Evolutionary conservation across 1,140 invertebrate species (phyloP), one percentile per base, ranked within the genome.

Genomic region (Chionoecetes opilio): DNA sequence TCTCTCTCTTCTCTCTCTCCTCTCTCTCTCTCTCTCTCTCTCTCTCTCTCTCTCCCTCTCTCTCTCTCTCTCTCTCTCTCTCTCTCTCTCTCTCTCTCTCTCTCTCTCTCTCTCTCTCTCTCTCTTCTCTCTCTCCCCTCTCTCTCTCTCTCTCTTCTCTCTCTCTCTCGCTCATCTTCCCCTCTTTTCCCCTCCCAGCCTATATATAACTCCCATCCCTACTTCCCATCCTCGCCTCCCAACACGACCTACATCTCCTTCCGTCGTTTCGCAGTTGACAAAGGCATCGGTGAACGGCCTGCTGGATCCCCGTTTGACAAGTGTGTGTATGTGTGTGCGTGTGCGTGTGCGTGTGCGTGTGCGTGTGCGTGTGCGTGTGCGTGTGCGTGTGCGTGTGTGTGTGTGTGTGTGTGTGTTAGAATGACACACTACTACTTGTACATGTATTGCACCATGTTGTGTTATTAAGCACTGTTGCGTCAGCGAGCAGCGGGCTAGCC

Each of bases 21-120:
- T 75, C 63, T 75, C 63, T 75, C 63, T 75, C 63, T 75, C 63
- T 75, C 63, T 75, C 63, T 75, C 63, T 75, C 63, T 75, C 63
- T 75, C 63, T 75, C 63, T 75, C 63, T 75, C 63, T 75, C 63
- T 75, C 63, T 75, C 0, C 6, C 63, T 21, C 2, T 21, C 63
- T 21, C 63, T 21, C 11, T 75, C 21, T 75, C 63, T 21, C 0
- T 21, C 63, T 21, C 63, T 75, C 63, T 21, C 63, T 75, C 63
- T 75, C 63, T 75, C 11, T n/a, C 0, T 21, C 21, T 75, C 63
- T 26, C 63, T 75, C 3, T 75, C 11, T 26, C 26, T 1, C n/a
- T n/a, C 63, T n/a, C 21, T 21, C 6, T 21, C 63, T 75, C 21
- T 26, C 21, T 21, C n/a, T 75, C 63, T 21, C n/a, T 21, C 21